Conservation (phyloP, 2,797 vertebrate genomes). For the Spatula versicolor region DNA sequence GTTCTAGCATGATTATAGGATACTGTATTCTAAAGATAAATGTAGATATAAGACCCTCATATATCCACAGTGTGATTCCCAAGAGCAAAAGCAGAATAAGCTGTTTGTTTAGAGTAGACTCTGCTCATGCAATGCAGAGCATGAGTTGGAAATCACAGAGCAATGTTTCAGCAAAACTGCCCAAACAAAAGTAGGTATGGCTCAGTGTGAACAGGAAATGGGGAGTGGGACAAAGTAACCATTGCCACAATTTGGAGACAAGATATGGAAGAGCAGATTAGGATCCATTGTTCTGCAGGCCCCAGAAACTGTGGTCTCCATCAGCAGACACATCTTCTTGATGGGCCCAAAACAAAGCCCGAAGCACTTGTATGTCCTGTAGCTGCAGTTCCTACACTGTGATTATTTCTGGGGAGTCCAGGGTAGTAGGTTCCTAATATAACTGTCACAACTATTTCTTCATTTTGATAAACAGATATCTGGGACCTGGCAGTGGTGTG, state of each 20-base stretch:
- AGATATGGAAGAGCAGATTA: neutral
- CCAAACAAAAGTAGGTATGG: neutral
- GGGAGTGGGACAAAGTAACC: neutral
- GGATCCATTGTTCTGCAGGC: neutral
- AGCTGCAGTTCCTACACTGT: neutral
- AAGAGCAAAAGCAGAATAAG: neutral
- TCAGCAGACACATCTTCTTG: neutral
- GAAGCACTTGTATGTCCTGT: neutral
- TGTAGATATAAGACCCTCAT: neutral
- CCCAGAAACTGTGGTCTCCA: neutral
- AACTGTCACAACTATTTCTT: neutral
- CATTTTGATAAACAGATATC: neutral
- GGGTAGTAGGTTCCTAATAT: neutral
- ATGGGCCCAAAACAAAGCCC: neutral
- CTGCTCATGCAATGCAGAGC: neutral
- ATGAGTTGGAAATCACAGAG: neutral
- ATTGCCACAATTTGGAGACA: neutral
- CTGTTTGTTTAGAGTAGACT: neutral
- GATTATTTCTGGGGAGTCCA: neutral
- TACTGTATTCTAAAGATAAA: slow-evolving; percentile 3
- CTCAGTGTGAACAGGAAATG: neutral
- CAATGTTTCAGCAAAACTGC: neutral
- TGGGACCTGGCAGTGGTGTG: neutral
- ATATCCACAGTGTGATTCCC: neutral
- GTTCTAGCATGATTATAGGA: neutral